These are phyloP conservation scores for Drosophila meridionalis DNA, from an alignment of 2,888 invertebrate species.

Conservation along the genomic window DNA sequence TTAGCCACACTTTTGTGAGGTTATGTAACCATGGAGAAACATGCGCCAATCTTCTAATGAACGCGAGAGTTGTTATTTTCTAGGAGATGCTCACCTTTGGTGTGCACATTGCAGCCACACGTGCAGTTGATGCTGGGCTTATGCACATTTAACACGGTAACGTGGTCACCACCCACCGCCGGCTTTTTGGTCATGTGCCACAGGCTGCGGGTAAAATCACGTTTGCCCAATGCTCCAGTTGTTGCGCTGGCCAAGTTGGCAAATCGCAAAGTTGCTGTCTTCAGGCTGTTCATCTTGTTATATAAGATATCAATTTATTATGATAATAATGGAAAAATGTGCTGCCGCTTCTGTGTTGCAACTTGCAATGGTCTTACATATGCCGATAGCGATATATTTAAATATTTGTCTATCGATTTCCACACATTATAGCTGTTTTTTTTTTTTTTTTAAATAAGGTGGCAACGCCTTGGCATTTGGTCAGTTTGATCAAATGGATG, in stretches of 20 bases:
- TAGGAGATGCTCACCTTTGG: constrained; percentile 87
- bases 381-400: constrained; percentile 14
- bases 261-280: constrained; percentile 87
- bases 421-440: not conserved
- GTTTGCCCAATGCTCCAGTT: constrained; percentile 85
- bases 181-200: constrained; percentile 89
- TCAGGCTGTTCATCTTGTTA: constrained; percentile 89
- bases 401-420: constrained; percentile 9
- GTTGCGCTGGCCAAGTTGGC: constrained; percentile 78
- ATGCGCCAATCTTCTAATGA: not conserved
- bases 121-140: constrained; percentile 88
- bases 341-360: constrained; percentile 51
- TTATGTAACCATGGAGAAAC: constrained; percentile 73
- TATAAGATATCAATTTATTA: constrained; percentile 53
- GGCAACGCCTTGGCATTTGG: constrained; percentile 8
- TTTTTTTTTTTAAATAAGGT: not conserved
- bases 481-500: constrained; percentile 24
- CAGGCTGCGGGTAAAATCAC: constrained; percentile 89
- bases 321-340: constrained; percentile 52
- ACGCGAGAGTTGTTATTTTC: not conserved
- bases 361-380: constrained; percentile 30
- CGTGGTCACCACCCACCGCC: constrained; percentile 77
- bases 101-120: constrained; percentile 91
- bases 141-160: constrained; percentile 85
- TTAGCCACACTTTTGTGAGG: constrained; percentile 64